Evolutionary conservation across 2,888 invertebrate genomes (phyloP), one percentile per base, ranked within the genome.

Genomic region (Sphecodes monilicornis): DNA sequence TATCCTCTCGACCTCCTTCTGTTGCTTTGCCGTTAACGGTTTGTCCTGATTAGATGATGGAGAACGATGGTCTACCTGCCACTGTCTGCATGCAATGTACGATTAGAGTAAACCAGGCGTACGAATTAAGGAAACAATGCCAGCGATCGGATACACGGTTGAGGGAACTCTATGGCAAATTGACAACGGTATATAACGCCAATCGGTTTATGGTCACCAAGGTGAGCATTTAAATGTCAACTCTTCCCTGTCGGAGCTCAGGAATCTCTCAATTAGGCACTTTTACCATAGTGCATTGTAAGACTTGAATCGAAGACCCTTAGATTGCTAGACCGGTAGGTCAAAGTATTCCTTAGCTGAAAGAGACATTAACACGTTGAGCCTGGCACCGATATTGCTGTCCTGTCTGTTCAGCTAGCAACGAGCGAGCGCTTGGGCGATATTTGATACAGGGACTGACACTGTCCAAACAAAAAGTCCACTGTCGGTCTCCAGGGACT

Each of bases 101-200:
- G 70, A 83, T 85, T 0, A 92, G 88, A 68, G 81, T 94, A 18
- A 85, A 90, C 32, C 84, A 89, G 26, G 93, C 92, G 13, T 90
- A 94, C 71, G 89, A 92, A 77, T 90, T 94, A 70, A 89, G 93
- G 79, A 82, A 88, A 64, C 92, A 92, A 64, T 94, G 94, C 80
- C 93, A 92, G 76, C 85, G 70, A 32, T 89, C 92, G 1, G 94
- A 94, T 73, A 66, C 84, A 39, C 88, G 84, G 70, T 85, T 94
- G 11, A 91, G 92, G 74, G 86, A 88, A 80, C 71, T 91, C 11
- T 89, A 85, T 72, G 91, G 90, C 26, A 92, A 91, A 78, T 74
- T 85, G 2, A 76, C 68, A 6, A 78, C 41, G 10, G 71, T 72
- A 18, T 75, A 43, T 41, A 66, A 76, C n/a, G 18, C 8, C 36